Evolutionary conservation across 2,888 invertebrate species (phyloP).

Genomic region (Seladonia tumulorum): DNA sequence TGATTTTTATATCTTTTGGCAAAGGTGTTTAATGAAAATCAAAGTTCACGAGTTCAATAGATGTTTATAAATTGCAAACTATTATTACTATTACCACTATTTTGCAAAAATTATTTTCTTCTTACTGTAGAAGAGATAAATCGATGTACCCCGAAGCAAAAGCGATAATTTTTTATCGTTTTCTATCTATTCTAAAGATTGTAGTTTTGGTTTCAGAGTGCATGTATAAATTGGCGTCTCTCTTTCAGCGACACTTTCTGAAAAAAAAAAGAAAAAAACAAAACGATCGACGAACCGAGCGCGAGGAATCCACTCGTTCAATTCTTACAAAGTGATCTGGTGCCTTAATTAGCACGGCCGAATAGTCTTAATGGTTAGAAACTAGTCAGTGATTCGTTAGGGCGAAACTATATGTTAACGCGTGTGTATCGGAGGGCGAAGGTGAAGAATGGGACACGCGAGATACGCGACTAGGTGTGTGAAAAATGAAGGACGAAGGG

Average conservation of each 20-base stretch:
- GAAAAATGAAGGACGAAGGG: constrained; percentile 2
- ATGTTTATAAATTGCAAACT: too few species aligned
- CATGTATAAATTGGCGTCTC: not conserved
- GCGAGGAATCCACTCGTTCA: constrained; percentile 58
- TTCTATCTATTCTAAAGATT: not conserved
- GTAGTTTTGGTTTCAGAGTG: not conserved
- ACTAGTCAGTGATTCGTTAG: constrained; percentile 81
- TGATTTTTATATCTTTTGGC: not conserved
- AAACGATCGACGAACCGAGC: not conserved
- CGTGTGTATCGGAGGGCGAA: constrained; percentile 56
- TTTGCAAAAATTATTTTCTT: not conserved
- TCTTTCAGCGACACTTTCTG: not conserved
- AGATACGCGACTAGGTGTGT: not conserved
- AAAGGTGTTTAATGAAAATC: too few species aligned
- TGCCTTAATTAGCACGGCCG: constrained; percentile 72
- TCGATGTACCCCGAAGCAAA: too few species aligned
- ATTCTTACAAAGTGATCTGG: constrained; percentile 58
- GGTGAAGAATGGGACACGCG: constrained; percentile 26
- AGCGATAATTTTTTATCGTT: too few species aligned
- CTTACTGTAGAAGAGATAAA: not conserved
- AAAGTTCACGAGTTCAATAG: too few species aligned
- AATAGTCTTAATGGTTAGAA: constrained; percentile 78
- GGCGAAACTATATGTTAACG: constrained; percentile 59
- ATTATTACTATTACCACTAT: not conserved
- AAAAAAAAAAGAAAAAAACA: not conserved